Conservation (phyloP, 2,797 vertebrate genomes). For the Microctenopoma steveboyesi region DNA sequence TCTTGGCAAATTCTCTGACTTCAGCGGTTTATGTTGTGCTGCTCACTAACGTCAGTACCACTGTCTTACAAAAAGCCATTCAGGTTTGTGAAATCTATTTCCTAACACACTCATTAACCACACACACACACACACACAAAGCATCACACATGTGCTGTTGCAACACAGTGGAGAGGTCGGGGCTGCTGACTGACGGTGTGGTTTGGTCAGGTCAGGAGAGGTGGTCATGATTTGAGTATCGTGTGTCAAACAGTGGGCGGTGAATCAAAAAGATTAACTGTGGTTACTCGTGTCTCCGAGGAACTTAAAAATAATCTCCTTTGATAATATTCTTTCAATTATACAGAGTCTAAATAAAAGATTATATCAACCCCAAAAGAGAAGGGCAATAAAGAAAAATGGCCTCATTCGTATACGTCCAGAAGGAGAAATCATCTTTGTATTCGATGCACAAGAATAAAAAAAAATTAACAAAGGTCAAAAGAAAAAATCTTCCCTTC, state of each 20-base stretch:
- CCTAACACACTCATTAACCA: slow-evolving; percentile 19
- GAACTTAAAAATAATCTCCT: slow-evolving; percentile 54
- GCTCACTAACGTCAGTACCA: background rate
- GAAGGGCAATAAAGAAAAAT: background rate
- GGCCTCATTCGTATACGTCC: slow-evolving; percentile 12
- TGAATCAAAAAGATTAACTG: accelerated
- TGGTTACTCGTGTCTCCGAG: slow-evolving; percentile 50
- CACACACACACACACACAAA: slow-evolving; percentile 11
- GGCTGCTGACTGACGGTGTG: slow-evolving; percentile 36
- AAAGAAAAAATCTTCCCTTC: slow-evolving; percentile 47
- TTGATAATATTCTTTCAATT: slow-evolving; percentile 23
- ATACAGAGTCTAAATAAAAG: slow-evolving; percentile 21
- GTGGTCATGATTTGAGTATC: slow-evolving; percentile 7
- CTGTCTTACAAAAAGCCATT: background rate
- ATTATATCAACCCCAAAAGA: slow-evolving; percentile 6
- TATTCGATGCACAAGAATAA: background rate
- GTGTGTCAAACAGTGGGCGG: background rate
- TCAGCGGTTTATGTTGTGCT: background rate
- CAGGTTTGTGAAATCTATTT: background rate
- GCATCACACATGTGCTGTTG: background rate
- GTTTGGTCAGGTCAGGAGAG: slow-evolving; percentile 18
- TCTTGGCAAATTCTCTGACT: background rate
- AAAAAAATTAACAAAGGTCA: background rate
- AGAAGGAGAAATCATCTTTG: background rate
- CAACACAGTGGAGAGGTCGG: slow-evolving; percentile 28